Conservation (phyloP, 1,140 invertebrate species). For the Amphibalanus amphitrite region DNA sequence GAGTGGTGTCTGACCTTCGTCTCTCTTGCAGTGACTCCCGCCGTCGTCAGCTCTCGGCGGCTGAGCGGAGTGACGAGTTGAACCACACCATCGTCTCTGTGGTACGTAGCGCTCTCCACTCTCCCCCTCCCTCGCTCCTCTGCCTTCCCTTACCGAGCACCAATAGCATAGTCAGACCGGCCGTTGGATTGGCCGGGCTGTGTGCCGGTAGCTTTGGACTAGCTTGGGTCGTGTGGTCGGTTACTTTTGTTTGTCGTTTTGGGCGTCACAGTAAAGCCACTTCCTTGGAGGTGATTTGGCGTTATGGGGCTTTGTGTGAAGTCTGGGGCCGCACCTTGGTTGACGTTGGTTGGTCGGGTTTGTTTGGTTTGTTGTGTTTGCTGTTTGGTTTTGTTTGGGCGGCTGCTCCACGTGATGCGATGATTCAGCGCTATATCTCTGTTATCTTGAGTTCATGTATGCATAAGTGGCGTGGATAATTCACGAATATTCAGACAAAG, state of each 20-base stretch:
- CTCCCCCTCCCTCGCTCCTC: too few relatives aligned
- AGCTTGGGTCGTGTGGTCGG: background rate
- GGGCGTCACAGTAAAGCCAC: too few relatives aligned
- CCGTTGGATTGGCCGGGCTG: too few relatives aligned
- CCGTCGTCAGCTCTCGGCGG: background rate
- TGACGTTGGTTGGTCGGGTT: background rate
- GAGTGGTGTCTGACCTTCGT: too few relatives aligned
- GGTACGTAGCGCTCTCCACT: background rate
- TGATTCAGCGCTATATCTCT: too few relatives aligned
- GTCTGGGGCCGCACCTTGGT: background rate
- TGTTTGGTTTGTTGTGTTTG: background rate
- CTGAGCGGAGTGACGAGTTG: background rate
- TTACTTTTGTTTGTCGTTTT: background rate
- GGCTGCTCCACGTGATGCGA: too few relatives aligned
- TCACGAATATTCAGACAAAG: too few relatives aligned
- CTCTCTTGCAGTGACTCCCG: background rate
- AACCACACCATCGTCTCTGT: background rate
- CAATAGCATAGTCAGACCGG: too few relatives aligned
- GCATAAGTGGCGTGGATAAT: too few relatives aligned
- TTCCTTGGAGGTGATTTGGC: background rate
- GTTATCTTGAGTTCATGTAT: too few relatives aligned
- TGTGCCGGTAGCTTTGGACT: background rate
- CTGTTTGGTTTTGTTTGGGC: too few relatives aligned
- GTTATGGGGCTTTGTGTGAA: background rate
- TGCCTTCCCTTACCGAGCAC: too few relatives aligned